These are phyloP conservation scores for Sakesphorus luctuosus DNA, from an alignment of 2,113 vertebrate genomes.

Conservation along the genomic window DNA sequence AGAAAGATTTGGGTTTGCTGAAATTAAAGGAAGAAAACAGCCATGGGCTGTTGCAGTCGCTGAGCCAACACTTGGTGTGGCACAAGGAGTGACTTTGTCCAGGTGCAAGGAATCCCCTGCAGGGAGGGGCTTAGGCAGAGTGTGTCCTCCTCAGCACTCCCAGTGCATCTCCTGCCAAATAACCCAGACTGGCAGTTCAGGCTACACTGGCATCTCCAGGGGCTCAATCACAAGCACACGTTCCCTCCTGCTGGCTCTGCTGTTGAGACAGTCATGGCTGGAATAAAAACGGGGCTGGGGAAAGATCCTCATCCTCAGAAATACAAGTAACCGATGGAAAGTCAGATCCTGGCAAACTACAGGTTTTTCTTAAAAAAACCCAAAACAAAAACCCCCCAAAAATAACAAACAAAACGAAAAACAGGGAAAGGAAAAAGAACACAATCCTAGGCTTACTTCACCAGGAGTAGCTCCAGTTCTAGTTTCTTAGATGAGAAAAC, in stretches of 20 bases:
- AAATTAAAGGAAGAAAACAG: neutral
- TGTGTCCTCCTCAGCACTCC: rapidly evolving
- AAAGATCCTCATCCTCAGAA: neutral
- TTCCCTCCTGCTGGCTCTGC: neutral
- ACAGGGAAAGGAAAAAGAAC: neutral
- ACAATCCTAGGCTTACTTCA: neutral
- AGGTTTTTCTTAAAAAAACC: neutral
- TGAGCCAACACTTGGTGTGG: neutral
- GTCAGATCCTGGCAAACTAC: neutral
- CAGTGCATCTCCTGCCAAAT: neutral
- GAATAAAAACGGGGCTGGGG: neutral
- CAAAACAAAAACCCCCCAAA: too few species aligned
- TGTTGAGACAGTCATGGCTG: neutral
- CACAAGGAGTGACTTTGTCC: neutral
- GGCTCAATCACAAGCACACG: neutral
- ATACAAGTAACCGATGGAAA: neutral
- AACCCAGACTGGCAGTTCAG: neutral
- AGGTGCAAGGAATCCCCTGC: rapidly evolving
- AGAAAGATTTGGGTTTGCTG: neutral
- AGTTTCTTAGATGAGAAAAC: neutral
- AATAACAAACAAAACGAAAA: too few species aligned
- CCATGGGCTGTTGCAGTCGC: rapidly evolving
- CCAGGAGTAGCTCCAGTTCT: neutral
- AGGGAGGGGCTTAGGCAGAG: neutral
- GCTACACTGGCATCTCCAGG: neutral